Conservation (phyloP, 1,140 invertebrate species). For the Wiebesia pumilae region DNA sequence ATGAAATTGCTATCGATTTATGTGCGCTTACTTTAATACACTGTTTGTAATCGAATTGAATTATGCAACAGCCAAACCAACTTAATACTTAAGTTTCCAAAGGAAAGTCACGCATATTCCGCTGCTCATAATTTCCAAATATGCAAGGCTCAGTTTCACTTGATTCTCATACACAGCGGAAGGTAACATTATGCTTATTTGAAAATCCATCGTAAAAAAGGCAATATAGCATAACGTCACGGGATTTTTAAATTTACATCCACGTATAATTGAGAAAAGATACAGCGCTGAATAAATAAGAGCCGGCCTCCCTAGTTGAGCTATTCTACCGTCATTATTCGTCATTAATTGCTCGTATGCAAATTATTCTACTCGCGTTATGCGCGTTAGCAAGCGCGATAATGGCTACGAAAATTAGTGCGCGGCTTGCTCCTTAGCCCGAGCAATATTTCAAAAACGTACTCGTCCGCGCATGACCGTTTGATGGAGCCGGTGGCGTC, state of each 20-base stretch:
- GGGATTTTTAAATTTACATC: no score
- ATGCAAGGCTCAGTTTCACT: no score
- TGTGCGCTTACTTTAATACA: neutral
- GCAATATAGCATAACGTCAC: no score
- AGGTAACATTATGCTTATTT: no score
- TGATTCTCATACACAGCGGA: no score
- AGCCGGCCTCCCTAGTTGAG: neutral
- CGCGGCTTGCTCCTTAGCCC: neutral
- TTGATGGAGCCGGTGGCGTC: neutral
- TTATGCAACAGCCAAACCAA: no score
- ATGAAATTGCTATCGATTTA: neutral
- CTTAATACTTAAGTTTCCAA: neutral
- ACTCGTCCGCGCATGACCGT: constrained; percentile 11
- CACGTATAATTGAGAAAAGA: neutral
- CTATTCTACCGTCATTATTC: constrained; percentile 35
- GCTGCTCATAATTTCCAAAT: neutral
- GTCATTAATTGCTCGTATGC: constrained; percentile 34
- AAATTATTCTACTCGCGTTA: constrained; percentile 19
- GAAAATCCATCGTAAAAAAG: neutral
- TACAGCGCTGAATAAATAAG: constrained; percentile 15
- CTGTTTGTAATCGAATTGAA: neutral
- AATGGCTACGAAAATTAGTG: constrained; percentile 47
- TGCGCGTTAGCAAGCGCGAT: constrained; percentile 43
- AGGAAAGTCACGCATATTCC: neutral
- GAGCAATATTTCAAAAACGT: constrained; percentile 22